These are phyloP conservation scores for Muscicapa striata DNA, from an alignment of 2,797 vertebrate species.

Conservation along the genomic window DNA sequence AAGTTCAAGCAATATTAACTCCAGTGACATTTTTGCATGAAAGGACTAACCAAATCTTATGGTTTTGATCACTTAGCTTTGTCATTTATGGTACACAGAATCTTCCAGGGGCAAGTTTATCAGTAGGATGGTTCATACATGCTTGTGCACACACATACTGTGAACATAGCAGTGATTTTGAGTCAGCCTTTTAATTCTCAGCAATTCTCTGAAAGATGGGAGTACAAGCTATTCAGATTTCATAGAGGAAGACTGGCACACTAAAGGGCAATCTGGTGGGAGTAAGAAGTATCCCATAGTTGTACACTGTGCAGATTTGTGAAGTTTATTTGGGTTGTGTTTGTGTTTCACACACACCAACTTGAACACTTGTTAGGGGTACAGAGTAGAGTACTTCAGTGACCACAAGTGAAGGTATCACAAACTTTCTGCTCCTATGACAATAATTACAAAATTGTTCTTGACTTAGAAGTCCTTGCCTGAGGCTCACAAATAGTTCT, in stretches of 20 bases:
- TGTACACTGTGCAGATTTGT: neutral
- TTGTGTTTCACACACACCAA: neutral
- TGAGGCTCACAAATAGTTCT: neutral
- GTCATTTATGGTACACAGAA: neutral
- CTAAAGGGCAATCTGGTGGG: neutral
- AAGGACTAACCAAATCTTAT: neutral
- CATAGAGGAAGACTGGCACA: neutral
- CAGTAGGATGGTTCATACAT: neutral
- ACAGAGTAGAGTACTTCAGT: neutral
- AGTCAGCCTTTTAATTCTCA: neutral
- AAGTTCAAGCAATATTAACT: neutral
- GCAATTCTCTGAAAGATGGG: neutral
- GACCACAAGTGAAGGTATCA: neutral
- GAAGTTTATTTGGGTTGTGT: neutral
- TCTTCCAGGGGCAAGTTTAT: neutral
- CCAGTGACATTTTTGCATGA: neutral
- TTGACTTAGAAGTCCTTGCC: neutral
- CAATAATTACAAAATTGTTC: neutral
- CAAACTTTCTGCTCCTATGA: neutral
- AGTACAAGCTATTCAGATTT: neutral
- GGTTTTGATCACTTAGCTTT: neutral
- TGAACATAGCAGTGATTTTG: neutral
- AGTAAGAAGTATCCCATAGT: neutral
- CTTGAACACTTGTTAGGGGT: neutral
- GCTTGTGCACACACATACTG: rapidly evolving